Conservation (phyloP, 2,888 invertebrate genomes). For the Halictus quadricinctus region DNA sequence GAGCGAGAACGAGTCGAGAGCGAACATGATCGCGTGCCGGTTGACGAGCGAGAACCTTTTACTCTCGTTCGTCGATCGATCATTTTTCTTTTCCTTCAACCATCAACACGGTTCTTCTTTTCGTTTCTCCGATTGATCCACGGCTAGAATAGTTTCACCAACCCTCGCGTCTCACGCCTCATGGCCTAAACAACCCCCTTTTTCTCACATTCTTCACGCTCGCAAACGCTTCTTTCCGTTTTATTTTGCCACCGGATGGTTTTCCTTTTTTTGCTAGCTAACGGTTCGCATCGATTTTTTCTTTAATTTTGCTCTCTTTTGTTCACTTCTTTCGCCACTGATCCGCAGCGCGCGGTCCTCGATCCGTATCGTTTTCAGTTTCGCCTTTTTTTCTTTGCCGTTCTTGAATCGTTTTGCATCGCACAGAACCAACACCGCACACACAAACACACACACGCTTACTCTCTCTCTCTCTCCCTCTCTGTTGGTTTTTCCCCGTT, state of each 20-base stretch:
- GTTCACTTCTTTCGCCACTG: slow-evolving; percentile 25
- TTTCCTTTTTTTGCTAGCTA: background rate
- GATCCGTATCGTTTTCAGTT: slow-evolving; percentile 28
- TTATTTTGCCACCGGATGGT: background rate
- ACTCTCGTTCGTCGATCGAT: background rate
- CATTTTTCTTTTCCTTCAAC: background rate
- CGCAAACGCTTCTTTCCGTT: background rate
- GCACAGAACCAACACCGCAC: background rate
- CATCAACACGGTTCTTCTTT: background rate
- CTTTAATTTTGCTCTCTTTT: slow-evolving; percentile 12
- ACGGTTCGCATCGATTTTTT: slow-evolving; percentile 19
- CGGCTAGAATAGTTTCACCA: too few species aligned
- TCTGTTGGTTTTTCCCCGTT: slow-evolving; percentile 30
- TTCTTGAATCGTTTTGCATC: background rate
- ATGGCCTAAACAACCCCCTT: background rate
- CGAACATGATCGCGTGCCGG: background rate
- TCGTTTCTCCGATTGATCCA: background rate
- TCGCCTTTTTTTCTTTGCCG: background rate
- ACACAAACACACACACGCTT: background rate
- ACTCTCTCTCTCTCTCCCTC: background rate
- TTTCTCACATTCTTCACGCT: background rate
- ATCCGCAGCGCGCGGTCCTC: slow-evolving; percentile 36
- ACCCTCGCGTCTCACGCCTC: background rate
- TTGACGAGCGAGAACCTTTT: background rate
- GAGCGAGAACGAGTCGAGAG: slow-evolving; percentile 42